Evolutionary conservation across 2,797 vertebrate genomes (phyloP).

Genomic region (Semaprochilodus insignis): DNA sequence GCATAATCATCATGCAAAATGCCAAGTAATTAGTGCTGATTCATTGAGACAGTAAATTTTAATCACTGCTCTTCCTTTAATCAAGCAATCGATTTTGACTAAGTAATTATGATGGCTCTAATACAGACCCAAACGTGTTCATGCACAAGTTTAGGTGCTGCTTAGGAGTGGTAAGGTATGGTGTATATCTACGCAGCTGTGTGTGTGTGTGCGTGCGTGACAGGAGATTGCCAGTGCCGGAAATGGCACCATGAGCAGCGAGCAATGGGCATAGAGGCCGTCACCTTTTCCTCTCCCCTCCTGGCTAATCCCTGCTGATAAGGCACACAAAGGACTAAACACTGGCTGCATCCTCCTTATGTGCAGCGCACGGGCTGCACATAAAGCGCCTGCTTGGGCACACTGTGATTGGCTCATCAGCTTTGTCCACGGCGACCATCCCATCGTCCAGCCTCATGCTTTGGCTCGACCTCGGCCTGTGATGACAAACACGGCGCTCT

Average conservation of each 20-base stretch:
- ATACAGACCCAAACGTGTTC: too few relatives aligned
- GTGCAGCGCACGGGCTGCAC: slow-evolving; percentile 42
- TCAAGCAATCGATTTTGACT: too few relatives aligned
- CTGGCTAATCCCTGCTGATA: slow-evolving; percentile 78
- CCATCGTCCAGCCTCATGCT: slow-evolving; percentile 6
- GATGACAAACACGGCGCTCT: neutral
- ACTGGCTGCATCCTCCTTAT: slow-evolving; percentile 65
- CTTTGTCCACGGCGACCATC: slow-evolving; percentile 10
- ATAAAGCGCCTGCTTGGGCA: neutral
- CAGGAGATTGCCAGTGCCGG: slow-evolving; percentile 54
- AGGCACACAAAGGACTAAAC: slow-evolving; percentile 74
- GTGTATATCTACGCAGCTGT: neutral
- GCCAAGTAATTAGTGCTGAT: too few relatives aligned
- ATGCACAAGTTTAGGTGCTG: too few relatives aligned
- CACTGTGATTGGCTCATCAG: slow-evolving; percentile 40
- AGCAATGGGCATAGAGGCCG: slow-evolving; percentile 47
- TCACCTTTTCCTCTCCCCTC: slow-evolving; percentile 53
- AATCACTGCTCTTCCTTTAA: too few relatives aligned
- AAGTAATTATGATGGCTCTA: too few relatives aligned
- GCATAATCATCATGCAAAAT: too few relatives aligned
- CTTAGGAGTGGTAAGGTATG: too few relatives aligned
- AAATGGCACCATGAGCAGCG: slow-evolving; percentile 57
- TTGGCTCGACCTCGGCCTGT: neutral
- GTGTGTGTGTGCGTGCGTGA: slow-evolving; percentile 16
- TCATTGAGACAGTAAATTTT: too few relatives aligned